Conservation (phyloP, 1,140 invertebrate species). For the Chelonus insularis region DNA sequence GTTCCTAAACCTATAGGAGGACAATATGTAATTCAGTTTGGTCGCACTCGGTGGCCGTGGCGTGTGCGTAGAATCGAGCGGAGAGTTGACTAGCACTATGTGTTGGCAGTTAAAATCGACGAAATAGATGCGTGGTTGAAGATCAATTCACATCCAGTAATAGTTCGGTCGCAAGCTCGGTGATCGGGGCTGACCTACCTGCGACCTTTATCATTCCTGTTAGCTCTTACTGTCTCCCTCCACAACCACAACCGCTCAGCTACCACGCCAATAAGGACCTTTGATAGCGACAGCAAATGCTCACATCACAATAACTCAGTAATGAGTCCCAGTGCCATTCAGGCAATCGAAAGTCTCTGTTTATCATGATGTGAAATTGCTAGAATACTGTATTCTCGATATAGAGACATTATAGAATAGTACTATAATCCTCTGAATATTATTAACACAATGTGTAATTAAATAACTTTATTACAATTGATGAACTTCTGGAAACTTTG, state of each 20-base stretch:
- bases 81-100: conserved; percentile 34
- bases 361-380: too few relatives aligned
- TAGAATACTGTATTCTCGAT: too few relatives aligned
- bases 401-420: too few relatives aligned
- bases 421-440: too few relatives aligned
- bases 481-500: too few relatives aligned
- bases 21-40: conserved; percentile 48
- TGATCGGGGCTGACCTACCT: conserved; percentile 1
- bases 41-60: conserved; percentile 24
- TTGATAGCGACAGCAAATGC: not conserved
- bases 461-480: too few relatives aligned
- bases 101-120: conserved; percentile 31
- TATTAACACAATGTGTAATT: too few relatives aligned
- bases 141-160: conserved; percentile 27
- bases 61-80: conserved; percentile 27
- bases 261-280: not conserved
- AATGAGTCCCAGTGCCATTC: not conserved
- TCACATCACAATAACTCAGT: not conserved
- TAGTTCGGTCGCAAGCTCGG: conserved; percentile 18
- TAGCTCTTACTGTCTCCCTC: not conserved
- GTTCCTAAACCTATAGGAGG: not conserved
- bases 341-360: too few relatives aligned
- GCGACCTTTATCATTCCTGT: not conserved
- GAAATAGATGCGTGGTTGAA: conserved; percentile 3
- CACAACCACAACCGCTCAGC: not conserved